Base-by-base conservation (phyloP, 2,888 invertebrate species). In the Cheilosia soror region DNA sequence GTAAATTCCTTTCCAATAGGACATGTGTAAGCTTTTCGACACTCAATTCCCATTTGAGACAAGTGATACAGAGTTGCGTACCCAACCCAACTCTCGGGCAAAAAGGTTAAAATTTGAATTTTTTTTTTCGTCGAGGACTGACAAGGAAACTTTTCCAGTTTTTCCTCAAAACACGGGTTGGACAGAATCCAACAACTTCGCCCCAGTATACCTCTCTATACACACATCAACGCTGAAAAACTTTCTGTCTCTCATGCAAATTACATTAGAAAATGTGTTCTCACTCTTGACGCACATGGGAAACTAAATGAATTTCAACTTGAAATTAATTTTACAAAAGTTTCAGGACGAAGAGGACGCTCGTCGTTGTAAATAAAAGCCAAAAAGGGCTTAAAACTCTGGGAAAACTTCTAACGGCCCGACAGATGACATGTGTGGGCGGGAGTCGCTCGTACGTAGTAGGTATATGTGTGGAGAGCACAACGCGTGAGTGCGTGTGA, bases 251-350 rank as follows among this genome's bases (percentile, higher is more conserved):
- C 85, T 76, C 72, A 81, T 85, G 85, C 80, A 85, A 85, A 85
- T 85, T 81, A 71, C 85, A 85, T 85, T 81, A 85, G 85, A 72
- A 81, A 85, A 72, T 81, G 77, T 81, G 71, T 85, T 72, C 81
- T 72, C 81, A 83, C 51, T 47, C 73, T 78, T 83, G 77, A 85
- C 76, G 72, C 76, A 72, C 68, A 85, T 65, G 53, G 71, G 49
- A 71, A 79, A 85, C 88, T 89, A 88, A 89, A 89, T 89, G 88
- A 89, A 89, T 89, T 89, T 89, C 88, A 88, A 88, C 87, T 89
- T 88, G 89, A 89, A 85, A 89, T 89, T 89, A 89, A 89, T 89
- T 89, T 89, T 71, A 79, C 68, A 62, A 89, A 90, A 89, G 72
- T 85, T 85, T 71, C 76, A 55, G 65, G 42, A 69, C 53, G 40